Evolutionary conservation across 2,797 vertebrate species (phyloP).

Genomic region (Erpetoichthys calabaricus): DNA sequence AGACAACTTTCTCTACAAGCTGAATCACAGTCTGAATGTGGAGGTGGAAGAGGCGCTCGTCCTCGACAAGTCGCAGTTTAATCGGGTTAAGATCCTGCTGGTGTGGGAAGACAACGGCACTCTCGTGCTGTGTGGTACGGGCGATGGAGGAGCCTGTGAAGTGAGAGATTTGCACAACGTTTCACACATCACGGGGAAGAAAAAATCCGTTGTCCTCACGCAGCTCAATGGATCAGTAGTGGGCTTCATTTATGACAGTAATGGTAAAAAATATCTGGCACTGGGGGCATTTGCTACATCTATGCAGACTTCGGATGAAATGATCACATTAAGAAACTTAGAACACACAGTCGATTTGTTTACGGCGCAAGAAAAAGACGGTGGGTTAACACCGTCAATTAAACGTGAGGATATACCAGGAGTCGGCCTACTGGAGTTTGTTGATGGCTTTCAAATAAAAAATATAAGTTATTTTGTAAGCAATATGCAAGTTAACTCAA

Average conservation of each 20-base stretch:
- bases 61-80: slow-evolving; percentile 16
- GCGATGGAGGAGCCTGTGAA: slow-evolving; percentile 33
- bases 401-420: not conserved
- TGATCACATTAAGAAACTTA: not conserved
- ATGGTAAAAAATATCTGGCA: not conserved
- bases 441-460: not conserved
- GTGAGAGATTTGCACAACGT: slow-evolving; percentile 21
- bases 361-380: not conserved
- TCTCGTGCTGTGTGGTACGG: slow-evolving; percentile 36
- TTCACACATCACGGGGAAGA: not conserved
- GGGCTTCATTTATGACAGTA: not conserved
- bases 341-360: fast-evolving
- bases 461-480: not conserved
- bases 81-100: slow-evolving; percentile 27
- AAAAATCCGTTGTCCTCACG: not conserved
- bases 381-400: not conserved
- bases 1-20: slow-evolving; percentile 57
- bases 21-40: slow-evolving; percentile 42
- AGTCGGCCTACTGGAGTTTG: not conserved
- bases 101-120: slow-evolving; percentile 21
- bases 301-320: fast-evolving
- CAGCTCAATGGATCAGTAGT: not conserved
- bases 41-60: slow-evolving; percentile 2
- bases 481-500: not conserved
- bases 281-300: not conserved